Evolutionary conservation across 2,113 vertebrate genomes (phyloP).

Genomic region (Mesitornis unicolor): DNA sequence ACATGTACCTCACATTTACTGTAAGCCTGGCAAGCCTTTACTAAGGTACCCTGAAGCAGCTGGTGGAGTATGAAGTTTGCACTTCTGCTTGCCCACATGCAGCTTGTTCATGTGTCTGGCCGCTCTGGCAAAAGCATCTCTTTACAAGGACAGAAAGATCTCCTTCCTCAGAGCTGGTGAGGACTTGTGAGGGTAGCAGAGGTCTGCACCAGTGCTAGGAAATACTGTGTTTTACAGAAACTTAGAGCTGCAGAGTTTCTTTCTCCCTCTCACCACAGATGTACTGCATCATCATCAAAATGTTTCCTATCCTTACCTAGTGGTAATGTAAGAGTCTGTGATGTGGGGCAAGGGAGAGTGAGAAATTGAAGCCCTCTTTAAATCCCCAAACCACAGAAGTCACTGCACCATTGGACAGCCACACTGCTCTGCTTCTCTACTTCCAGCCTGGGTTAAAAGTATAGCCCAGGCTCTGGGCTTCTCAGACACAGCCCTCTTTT

Average conservation of each 20-base stretch:
- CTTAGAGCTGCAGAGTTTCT: not conserved
- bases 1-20: not conserved
- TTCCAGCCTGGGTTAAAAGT: not conserved
- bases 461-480: not conserved
- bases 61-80: not conserved
- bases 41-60: not conserved
- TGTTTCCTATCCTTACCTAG: not conserved
- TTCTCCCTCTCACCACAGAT: not conserved
- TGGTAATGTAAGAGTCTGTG: not conserved
- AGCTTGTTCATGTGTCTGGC: not conserved
- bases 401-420: not conserved
- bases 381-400: constrained; percentile 35
- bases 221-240: not conserved
- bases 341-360: constrained; percentile 10
- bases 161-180: not conserved
- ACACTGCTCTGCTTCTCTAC: not conserved
- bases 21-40: not conserved
- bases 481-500: not conserved
- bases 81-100: not conserved
- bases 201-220: not conserved
- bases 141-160: not conserved
- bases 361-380: not conserved
- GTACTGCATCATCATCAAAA: not conserved
- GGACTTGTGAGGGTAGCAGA: not conserved
- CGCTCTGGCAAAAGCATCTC: not conserved